A percentile compares a stretch with the other conserved stretches of the same genome.
Evolutionary conservation across 2,888 invertebrate genomes (phyloP).

Genomic region (Mythimna loreyi): DNA sequence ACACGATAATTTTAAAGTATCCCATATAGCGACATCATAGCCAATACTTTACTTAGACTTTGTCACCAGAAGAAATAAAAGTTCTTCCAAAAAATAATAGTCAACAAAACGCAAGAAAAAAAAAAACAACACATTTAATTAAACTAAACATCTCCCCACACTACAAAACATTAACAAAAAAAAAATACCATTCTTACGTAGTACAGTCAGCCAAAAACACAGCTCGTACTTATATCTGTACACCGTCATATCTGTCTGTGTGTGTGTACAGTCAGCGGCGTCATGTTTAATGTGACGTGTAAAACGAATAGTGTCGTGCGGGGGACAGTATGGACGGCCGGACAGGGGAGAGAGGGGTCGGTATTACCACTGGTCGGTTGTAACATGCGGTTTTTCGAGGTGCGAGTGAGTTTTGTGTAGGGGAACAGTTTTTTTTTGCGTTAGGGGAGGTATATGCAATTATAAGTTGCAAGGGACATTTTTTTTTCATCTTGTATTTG

Average conservation of each 20-base stretch:
- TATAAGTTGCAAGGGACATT: background rate
- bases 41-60: too few relatives aligned
- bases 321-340: slow-evolving; percentile 32
- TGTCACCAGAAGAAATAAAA: too few relatives aligned
- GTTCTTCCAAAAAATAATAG: too few relatives aligned
- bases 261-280: slow-evolving; percentile 69
- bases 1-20: too few relatives aligned
- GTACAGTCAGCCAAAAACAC: slow-evolving; percentile 67
- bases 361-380: slow-evolving; percentile 23
- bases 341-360: slow-evolving; percentile 3
- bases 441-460: background rate
- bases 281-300: slow-evolving; percentile 81
- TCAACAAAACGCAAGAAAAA: background rate
- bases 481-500: background rate
- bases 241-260: slow-evolving; percentile 66
- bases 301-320: slow-evolving; percentile 74
- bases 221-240: slow-evolving; percentile 57
- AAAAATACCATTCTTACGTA: slow-evolving; percentile 42
- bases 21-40: too few relatives aligned
- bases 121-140: slow-evolving; percentile 16
- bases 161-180: slow-evolving; percentile 41
- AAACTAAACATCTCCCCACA: slow-evolving; percentile 4
- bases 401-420: slow-evolving; percentile 32
- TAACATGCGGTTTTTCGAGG: slow-evolving; percentile 11
- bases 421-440: background rate